Percentiles rank a stretch among this genome's conserved stretches.
Evolutionary conservation across 2,888 invertebrate species (phyloP).

Genomic region (Ophion slaviceki): DNA sequence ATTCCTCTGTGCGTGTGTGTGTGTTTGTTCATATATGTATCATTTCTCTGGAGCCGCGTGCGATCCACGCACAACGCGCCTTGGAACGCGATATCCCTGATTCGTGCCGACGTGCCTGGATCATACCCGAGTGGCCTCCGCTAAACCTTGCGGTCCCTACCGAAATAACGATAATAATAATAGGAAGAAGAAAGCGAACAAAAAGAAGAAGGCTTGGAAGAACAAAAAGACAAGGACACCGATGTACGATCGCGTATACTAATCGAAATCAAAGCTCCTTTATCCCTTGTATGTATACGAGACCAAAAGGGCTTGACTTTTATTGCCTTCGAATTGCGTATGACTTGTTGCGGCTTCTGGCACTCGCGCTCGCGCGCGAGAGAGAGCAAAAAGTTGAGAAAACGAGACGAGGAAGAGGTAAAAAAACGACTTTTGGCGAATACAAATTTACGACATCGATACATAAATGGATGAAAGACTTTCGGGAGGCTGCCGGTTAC

Average conservation of each 20-base stretch:
- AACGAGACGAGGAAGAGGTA: constrained; percentile 12
- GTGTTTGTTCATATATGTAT: constrained; percentile 13
- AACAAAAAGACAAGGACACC: constrained; percentile 64
- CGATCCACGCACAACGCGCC: constrained; percentile 75
- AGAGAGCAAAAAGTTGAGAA: constrained; percentile 2
- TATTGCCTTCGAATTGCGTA: not conserved
- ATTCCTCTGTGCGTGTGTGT: not conserved
- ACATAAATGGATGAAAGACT: too few species aligned
- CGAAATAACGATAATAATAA: constrained; percentile 35
- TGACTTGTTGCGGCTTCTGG: constrained; percentile 40
- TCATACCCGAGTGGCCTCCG: constrained; percentile 77
- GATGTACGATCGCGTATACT: constrained; percentile 54
- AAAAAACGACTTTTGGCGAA: too few species aligned
- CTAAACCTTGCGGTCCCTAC: constrained; percentile 73
- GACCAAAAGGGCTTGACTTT: constrained; percentile 9
- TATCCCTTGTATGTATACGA: not conserved
- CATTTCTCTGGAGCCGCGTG: constrained; percentile 66
- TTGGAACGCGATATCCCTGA: constrained; percentile 82
- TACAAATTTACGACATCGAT: too few species aligned
- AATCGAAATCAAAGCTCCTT: constrained; percentile 77
- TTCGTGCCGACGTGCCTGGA: constrained; percentile 80
- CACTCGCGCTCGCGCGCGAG: constrained; percentile 9
- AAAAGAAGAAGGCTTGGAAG: constrained; percentile 27
- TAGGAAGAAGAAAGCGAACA: constrained; percentile 22
- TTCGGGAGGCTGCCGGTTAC: too few species aligned